phyloP scores from a whole-genome alignment of 2,797 vertebrate species.

The Todus mexicanus region DNA sequence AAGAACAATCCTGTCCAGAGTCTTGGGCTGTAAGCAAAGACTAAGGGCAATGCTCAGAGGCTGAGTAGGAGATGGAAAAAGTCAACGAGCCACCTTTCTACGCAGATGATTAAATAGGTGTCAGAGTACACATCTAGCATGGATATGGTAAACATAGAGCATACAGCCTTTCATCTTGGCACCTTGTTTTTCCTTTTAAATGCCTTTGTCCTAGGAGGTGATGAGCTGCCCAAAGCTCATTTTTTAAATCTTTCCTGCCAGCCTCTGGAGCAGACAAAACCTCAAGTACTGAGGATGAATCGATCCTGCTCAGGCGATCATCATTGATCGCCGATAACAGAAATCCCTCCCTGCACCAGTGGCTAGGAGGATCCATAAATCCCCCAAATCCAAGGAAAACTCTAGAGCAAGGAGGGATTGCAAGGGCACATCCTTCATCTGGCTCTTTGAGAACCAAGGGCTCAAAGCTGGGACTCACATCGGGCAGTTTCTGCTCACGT shows the following conservation, averaged over 20 bases:
- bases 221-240: neutral
- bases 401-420: neutral
- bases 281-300: neutral
- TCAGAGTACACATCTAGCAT: rapidly evolving
- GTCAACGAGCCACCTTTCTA: neutral
- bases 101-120: neutral
- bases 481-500: rapidly evolving
- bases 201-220: neutral
- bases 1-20: neutral
- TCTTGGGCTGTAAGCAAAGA: neutral
- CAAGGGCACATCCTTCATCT: neutral
- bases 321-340: neutral
- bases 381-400: neutral
- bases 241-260: neutral
- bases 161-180: neutral
- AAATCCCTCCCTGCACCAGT: neutral
- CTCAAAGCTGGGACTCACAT: neutral
- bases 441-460: neutral
- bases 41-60: neutral
- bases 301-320: neutral
- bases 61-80: neutral
- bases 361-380: neutral
- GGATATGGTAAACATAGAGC: rapidly evolving
- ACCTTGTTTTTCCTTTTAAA: neutral
- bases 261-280: neutral